Conservation (phyloP, 2,888 invertebrate genomes). For the Metopia argyrocephala region DNA sequence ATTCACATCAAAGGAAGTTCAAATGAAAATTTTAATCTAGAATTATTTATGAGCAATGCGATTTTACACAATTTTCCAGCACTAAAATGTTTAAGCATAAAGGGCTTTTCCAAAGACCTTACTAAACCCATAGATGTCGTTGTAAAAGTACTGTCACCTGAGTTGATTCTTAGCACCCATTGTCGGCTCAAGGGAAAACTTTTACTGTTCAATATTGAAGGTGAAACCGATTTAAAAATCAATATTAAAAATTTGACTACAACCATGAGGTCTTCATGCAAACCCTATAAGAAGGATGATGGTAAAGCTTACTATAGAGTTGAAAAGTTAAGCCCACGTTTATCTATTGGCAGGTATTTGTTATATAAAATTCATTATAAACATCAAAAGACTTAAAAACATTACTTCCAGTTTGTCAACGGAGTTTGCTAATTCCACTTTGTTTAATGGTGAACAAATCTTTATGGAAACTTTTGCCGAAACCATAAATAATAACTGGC, state of each 20-base stretch:
- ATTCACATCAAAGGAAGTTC: slow-evolving; percentile 37
- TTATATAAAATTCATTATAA: background rate
- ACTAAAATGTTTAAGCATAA: slow-evolving; percentile 26
- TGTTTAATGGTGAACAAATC: slow-evolving; percentile 53
- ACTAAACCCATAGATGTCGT: slow-evolving; percentile 16
- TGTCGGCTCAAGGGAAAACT: slow-evolving; percentile 47
- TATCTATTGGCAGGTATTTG: slow-evolving; percentile 28
- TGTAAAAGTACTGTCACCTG: slow-evolving; percentile 11
- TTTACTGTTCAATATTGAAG: slow-evolving; percentile 39
- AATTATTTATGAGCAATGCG: slow-evolving; percentile 40
- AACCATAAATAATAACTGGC: slow-evolving; percentile 52
- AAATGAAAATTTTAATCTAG: slow-evolving; percentile 49
- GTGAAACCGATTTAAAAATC: slow-evolving; percentile 41
- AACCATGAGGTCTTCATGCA: background rate
- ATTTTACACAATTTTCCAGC: slow-evolving; percentile 30
- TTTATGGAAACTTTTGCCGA: slow-evolving; percentile 48
- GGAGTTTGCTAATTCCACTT: slow-evolving; percentile 37
- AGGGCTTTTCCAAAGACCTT: slow-evolving; percentile 35
- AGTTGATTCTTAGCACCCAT: slow-evolving; percentile 30
- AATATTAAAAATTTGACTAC: slow-evolving; percentile 43
- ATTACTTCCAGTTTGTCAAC: slow-evolving; percentile 26
- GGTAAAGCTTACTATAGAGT: slow-evolving; percentile 8
- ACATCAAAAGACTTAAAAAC: too few relatives aligned
- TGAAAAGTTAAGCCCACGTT: slow-evolving; percentile 22
- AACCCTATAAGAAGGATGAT: slow-evolving; percentile 28